Percentiles rank a stretch among this genome's conserved stretches.
These are phyloP conservation scores for Crocuta crocuta DNA, from an alignment of 2,113 vertebrate species.

Conservation along the genomic window DNA sequence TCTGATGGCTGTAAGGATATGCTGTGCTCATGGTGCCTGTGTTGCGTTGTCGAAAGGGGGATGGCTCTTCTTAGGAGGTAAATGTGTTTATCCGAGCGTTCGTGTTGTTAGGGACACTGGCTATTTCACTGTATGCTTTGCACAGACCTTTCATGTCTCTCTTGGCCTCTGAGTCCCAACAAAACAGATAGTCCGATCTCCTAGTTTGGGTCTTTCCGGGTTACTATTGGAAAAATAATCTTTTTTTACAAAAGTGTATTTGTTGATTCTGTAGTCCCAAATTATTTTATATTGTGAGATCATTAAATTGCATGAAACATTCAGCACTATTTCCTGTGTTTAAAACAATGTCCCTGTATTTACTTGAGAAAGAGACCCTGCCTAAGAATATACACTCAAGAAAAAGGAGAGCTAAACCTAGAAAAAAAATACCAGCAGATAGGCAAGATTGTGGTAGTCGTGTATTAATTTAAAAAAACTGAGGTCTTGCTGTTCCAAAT, in stretches of 20 bases:
- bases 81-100: not conserved
- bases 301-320: not conserved
- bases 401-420: not conserved
- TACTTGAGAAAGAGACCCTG: not conserved
- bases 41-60: not conserved
- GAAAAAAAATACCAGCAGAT: not conserved
- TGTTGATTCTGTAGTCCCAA: not conserved
- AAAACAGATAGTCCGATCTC: not conserved
- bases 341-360: conserved; percentile 33
- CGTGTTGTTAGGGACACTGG: not conserved
- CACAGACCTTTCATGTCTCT: not conserved
- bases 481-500: not conserved
- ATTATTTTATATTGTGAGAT: conserved; percentile 36
- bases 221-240: not conserved
- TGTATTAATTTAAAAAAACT: not conserved
- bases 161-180: conserved; percentile 9
- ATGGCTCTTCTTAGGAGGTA: not conserved
- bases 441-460: not conserved
- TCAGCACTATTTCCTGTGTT: conserved; percentile 14
- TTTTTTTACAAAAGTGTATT: not conserved
- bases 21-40: not conserved
- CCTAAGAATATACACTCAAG: not conserved
- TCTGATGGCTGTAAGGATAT: not conserved
- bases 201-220: not conserved
- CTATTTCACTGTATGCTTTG: not conserved